phyloP scores from a whole-genome alignment of 2,888 invertebrate species.

The Eupithecia dodoneata region DNA sequence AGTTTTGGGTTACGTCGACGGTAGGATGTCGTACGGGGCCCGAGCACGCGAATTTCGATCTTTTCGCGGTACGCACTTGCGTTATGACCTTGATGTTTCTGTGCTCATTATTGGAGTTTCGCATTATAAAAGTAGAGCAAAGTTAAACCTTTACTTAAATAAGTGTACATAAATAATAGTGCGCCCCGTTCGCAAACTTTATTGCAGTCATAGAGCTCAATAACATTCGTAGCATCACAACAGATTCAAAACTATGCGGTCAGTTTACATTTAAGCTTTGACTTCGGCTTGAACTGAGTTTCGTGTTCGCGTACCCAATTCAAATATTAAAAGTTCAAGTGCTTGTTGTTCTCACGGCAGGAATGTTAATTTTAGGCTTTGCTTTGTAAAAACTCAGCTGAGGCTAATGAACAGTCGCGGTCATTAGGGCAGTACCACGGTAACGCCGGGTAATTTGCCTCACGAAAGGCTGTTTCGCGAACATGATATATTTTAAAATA shows the following conservation, averaged over 20 bases:
- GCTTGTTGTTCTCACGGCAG: slow-evolving; percentile 19
- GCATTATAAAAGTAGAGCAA: slow-evolving; percentile 32
- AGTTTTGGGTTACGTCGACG: slow-evolving; percentile 56
- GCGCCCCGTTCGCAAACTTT: slow-evolving; percentile 17
- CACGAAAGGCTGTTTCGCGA: slow-evolving; percentile 48
- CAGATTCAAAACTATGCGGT: not conserved
- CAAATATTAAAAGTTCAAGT: slow-evolving; percentile 34
- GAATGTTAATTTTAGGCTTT: slow-evolving; percentile 36
- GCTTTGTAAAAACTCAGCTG: slow-evolving; percentile 34
- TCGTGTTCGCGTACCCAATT: slow-evolving; percentile 9
- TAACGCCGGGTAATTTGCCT: slow-evolving; percentile 48
- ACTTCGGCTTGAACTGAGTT: slow-evolving; percentile 2
- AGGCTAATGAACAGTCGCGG: slow-evolving; percentile 53
- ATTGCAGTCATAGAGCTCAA: slow-evolving; percentile 17
- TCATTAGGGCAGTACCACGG: slow-evolving; percentile 59
- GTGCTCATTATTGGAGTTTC: slow-evolving; percentile 43
- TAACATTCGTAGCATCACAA: not conserved
- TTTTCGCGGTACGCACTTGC: slow-evolving; percentile 46
- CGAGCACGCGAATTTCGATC: slow-evolving; percentile 65
- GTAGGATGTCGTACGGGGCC: slow-evolving; percentile 54
- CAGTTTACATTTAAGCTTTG: not conserved
- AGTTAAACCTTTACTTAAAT: not conserved
- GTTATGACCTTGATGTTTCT: slow-evolving; percentile 57
- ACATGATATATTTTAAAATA: slow-evolving; percentile 40
- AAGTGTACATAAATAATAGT: not conserved